Percentiles rank a stretch among this genome's conserved stretches.
phyloP scores from a whole-genome alignment of 1,140 invertebrate species.

The Heliothis virescens region DNA sequence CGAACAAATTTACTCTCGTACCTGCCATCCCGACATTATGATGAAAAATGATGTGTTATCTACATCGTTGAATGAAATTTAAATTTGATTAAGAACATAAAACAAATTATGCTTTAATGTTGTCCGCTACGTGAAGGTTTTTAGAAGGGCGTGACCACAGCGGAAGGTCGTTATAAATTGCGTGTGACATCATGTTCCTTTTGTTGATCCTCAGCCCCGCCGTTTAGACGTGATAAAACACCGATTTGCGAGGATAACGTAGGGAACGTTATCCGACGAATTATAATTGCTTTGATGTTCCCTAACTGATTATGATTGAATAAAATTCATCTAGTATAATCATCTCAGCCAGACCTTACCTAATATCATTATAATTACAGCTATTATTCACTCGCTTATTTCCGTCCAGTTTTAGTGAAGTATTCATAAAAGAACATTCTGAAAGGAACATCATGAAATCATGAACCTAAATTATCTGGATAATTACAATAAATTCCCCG shows the following conservation, averaged over 20 bases:
- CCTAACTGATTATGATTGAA: conserved; percentile 23
- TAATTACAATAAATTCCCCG: conserved; percentile 50
- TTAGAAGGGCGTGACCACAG: conserved; percentile 45
- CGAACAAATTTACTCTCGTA: conserved; percentile 51
- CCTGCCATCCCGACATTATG: conserved; percentile 38
- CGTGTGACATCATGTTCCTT: conserved; percentile 44
- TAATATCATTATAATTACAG: conserved; percentile 55
- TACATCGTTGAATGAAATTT: conserved; percentile 33
- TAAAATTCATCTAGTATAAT: conserved; percentile 3
- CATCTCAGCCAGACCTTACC: conserved; percentile 18
- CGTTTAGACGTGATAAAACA: conserved; percentile 11
- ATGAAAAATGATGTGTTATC: conserved; percentile 50
- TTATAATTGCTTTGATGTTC: conserved; percentile 15
- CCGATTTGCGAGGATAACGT: conserved; percentile 20
- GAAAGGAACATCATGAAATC: not conserved
- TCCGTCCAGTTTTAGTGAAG: not conserved
- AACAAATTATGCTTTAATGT: conserved; percentile 31
- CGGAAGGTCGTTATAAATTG: conserved; percentile 39
- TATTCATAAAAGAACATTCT: not conserved
- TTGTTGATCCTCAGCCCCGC: conserved; percentile 27
- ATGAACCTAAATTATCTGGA: conserved; percentile 22
- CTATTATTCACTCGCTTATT: not conserved
- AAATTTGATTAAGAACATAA: conserved; percentile 32
- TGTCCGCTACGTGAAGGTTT: conserved; percentile 41
- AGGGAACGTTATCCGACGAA: not conserved